phyloP scores from a whole-genome alignment of 2,113 vertebrate genomes.

The Saguinus imperator region DNA sequence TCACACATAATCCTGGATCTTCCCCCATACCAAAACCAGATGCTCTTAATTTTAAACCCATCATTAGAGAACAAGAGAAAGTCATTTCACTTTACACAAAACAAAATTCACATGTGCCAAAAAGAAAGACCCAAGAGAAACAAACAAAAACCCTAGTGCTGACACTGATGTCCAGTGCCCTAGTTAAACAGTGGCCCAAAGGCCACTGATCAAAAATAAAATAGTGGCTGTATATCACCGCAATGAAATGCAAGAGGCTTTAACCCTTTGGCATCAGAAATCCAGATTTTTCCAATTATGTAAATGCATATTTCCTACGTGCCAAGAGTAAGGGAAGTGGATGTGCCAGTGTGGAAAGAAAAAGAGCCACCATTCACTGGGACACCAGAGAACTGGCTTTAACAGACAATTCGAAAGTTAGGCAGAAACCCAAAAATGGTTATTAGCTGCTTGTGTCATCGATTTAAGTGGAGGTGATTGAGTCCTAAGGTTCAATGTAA shows the following conservation, averaged over 20 bases:
- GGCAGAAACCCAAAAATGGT: constrained; percentile 8
- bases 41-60: constrained; percentile 81
- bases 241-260: constrained; percentile 61
- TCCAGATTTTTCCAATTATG: constrained; percentile 32
- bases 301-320: neutral
- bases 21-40: constrained; percentile 81
- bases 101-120: constrained; percentile 84
- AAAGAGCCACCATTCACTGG: neutral
- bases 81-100: constrained; percentile 80
- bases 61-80: constrained; percentile 82
- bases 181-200: constrained; percentile 67
- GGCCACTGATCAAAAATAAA: constrained; percentile 74
- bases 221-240: constrained; percentile 82
- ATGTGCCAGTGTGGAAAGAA: constrained; percentile 56
- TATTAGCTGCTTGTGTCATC: constrained; percentile 30
- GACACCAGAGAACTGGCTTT: constrained; percentile 60
- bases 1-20: constrained; percentile 87
- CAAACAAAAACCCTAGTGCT: constrained; percentile 78
- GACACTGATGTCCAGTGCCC: constrained; percentile 66
- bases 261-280: constrained; percentile 79
- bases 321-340: constrained; percentile 47
- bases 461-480: constrained; percentile 19
- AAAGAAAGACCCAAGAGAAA: constrained; percentile 77
- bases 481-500: constrained; percentile 43
- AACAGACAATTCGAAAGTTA: neutral